A percentile compares a stretch with the other conserved stretches of the same genome.
phyloP scores from a whole-genome alignment of 2,888 invertebrate genomes.

The Mesoligia furuncula region DNA sequence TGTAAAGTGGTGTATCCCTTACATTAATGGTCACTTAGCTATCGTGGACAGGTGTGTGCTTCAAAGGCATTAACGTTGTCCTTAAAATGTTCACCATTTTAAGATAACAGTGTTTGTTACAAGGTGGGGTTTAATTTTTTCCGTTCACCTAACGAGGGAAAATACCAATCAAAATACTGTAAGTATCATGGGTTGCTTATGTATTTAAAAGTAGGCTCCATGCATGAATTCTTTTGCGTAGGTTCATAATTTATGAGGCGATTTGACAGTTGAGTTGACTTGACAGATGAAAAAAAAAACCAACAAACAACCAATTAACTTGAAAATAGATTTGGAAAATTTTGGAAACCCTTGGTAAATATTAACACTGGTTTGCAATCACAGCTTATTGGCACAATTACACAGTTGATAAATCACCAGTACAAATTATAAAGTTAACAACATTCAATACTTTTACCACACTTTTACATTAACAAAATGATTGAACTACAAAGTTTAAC shows the following conservation, averaged over 20 bases:
- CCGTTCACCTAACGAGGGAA: neutral
- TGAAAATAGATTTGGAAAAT: neutral
- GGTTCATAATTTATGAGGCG: neutral
- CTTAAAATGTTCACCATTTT: slow-evolving; percentile 59
- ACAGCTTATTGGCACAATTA: neutral
- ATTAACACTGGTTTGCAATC: neutral
- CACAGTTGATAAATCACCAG: neutral
- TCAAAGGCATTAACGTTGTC: slow-evolving; percentile 48
- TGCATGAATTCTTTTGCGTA: slow-evolving; percentile 35
- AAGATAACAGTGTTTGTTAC: slow-evolving; percentile 43
- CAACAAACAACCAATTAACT: neutral
- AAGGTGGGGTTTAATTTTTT: slow-evolving; percentile 40
- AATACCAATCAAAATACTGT: slow-evolving; percentile 25
- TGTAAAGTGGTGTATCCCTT: slow-evolving; percentile 73
- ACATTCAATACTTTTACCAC: neutral
- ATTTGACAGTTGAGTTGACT: slow-evolving; percentile 32
- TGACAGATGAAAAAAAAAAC: slow-evolving; percentile 29
- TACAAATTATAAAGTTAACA: neutral
- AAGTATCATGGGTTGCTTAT: slow-evolving; percentile 13
- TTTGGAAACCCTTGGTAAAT: neutral
- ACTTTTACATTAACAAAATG: neutral
- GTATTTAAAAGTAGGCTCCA: slow-evolving; percentile 4
- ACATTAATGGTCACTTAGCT: slow-evolving; percentile 73
- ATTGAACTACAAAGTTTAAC: neutral
- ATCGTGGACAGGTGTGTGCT: slow-evolving; percentile 70